A percentile compares a stretch with the other conserved stretches of the same genome.
These are phyloP conservation scores for Embidobia sp. DNA, from an alignment of 2,888 invertebrate species.

Conservation along the genomic window DNA sequence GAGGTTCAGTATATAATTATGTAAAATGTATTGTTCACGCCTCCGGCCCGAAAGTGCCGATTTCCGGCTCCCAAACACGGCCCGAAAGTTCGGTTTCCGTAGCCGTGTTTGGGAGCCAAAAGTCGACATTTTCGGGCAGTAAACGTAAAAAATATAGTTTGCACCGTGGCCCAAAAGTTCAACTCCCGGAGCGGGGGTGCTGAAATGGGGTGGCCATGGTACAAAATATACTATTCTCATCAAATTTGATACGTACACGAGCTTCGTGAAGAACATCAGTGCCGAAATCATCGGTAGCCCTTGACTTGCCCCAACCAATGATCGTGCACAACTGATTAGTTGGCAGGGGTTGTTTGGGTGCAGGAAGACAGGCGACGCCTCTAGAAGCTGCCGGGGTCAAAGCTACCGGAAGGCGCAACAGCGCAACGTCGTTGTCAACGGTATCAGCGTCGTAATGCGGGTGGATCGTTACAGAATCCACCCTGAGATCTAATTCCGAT, in stretches of 20 bases:
- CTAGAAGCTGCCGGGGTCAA: slow-evolving; percentile 79
- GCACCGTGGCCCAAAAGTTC: too few species aligned
- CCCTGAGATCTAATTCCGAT: slow-evolving; percentile 89
- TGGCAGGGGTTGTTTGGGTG: slow-evolving; percentile 86
- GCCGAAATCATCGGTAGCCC: slow-evolving; percentile 89
- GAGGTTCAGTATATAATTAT: too few species aligned
- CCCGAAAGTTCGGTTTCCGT: too few species aligned
- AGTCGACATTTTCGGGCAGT: too few species aligned
- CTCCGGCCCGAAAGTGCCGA: too few species aligned
- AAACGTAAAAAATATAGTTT: too few species aligned
- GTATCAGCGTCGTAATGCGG: slow-evolving; percentile 93
- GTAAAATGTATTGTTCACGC: too few species aligned
- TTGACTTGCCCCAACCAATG: slow-evolving; percentile 95
- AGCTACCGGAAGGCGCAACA: slow-evolving; percentile 86
- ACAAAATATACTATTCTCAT: too few species aligned
- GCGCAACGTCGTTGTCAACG: slow-evolving; percentile 95
- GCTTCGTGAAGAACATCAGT: slow-evolving; percentile 93
- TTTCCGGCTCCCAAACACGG: too few species aligned
- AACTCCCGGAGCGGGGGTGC: too few species aligned
- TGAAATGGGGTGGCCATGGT: too few species aligned
- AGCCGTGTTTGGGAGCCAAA: too few species aligned
- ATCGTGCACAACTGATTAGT: slow-evolving; percentile 89
- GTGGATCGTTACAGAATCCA: slow-evolving; percentile 89
- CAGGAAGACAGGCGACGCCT: slow-evolving; percentile 91
- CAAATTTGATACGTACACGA: slow-evolving; percentile 85